phyloP scores from a whole-genome alignment of 2,113 vertebrate species.

The Sander lucioperca region DNA sequence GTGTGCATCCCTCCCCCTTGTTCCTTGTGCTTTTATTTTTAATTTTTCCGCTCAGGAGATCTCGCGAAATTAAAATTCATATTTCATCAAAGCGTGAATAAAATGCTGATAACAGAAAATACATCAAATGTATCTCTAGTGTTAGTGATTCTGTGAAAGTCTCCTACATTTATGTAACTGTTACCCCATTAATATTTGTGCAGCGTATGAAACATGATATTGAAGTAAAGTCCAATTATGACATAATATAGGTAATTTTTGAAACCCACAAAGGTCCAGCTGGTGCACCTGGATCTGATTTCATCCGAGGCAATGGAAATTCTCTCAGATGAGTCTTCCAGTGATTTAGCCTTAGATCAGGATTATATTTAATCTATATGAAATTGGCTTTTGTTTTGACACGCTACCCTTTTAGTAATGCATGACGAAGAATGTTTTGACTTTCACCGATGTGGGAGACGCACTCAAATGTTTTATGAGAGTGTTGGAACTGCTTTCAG shows the following conservation, averaged over 20 bases:
- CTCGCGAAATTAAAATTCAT: constrained; percentile 68
- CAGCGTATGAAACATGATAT: not conserved
- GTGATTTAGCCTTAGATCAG: constrained; percentile 23
- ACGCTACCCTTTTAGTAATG: constrained; percentile 27
- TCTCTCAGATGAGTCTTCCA: constrained; percentile 17
- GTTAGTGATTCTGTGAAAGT: constrained; percentile 49
- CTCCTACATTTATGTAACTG: constrained; percentile 44
- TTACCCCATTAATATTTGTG: constrained; percentile 31
- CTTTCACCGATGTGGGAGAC: constrained; percentile 21
- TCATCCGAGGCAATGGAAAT: constrained; percentile 3
- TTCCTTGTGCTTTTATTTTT: constrained; percentile 56
- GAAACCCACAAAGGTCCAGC: constrained; percentile 9
- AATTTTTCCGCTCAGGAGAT: constrained; percentile 56
- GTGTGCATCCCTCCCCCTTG: constrained; percentile 33
- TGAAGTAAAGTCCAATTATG: constrained; percentile 34
- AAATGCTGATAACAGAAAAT: constrained; percentile 73
- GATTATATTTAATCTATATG: constrained; percentile 47
- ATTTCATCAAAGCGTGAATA: constrained; percentile 68
- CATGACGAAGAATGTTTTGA: constrained; percentile 25
- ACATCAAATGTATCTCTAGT: constrained; percentile 57
- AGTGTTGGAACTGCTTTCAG: constrained; percentile 20
- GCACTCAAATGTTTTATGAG: constrained; percentile 10
- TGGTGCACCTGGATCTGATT: constrained; percentile 9
- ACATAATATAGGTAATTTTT: not conserved
- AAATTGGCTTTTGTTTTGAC: constrained; percentile 47